Percentiles rank a stretch among this genome's conserved stretches.
These are phyloP conservation scores for Amiota mariae DNA, from an alignment of 2,888 invertebrate genomes.

Conservation along the genomic window DNA sequence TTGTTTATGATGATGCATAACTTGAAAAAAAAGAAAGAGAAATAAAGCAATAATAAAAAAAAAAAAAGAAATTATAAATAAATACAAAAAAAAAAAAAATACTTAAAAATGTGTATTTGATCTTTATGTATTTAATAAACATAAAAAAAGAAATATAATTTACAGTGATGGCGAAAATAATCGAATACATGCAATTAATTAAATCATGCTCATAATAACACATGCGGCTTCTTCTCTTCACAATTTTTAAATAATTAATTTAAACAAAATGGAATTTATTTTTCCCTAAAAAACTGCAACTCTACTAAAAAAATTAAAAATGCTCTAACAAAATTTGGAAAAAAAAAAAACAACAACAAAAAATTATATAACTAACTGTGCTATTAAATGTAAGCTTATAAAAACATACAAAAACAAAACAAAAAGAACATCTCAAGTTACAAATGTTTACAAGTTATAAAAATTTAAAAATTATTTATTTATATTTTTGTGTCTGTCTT, in stretches of 20 bases:
- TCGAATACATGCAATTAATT: too few relatives aligned
- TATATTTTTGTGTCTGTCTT: constrained; percentile 19
- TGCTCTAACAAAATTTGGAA: constrained; percentile 35
- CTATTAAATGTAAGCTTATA: constrained; percentile 69
- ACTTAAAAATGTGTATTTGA: constrained; percentile 12
- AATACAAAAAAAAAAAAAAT: background rate
- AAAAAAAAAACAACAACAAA: constrained; percentile 32
- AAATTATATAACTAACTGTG: constrained; percentile 66
- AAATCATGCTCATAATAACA: constrained; percentile 13
- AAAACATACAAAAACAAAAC: constrained; percentile 37
- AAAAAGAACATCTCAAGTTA: constrained; percentile 28
- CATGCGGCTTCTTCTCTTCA: constrained; percentile 21
- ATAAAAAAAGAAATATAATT: too few relatives aligned
- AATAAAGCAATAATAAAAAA: constrained; percentile 1
- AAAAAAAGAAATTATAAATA: constrained; percentile 2
- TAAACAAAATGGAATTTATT: constrained; percentile 20
- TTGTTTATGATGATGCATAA: too few relatives aligned
- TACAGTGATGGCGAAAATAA: too few relatives aligned
- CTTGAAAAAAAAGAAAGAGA: background rate
- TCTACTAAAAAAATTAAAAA: constrained; percentile 38
- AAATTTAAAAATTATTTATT: too few relatives aligned
- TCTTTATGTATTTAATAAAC: constrained; percentile 33
- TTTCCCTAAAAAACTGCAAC: constrained; percentile 22
- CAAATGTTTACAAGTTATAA: constrained; percentile 36
- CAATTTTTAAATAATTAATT: background rate